A percentile compares a stretch with the other conserved stretches of the same genome.
phyloP scores from a whole-genome alignment of 1,140 invertebrate species.

The Andricus grossulariae region DNA sequence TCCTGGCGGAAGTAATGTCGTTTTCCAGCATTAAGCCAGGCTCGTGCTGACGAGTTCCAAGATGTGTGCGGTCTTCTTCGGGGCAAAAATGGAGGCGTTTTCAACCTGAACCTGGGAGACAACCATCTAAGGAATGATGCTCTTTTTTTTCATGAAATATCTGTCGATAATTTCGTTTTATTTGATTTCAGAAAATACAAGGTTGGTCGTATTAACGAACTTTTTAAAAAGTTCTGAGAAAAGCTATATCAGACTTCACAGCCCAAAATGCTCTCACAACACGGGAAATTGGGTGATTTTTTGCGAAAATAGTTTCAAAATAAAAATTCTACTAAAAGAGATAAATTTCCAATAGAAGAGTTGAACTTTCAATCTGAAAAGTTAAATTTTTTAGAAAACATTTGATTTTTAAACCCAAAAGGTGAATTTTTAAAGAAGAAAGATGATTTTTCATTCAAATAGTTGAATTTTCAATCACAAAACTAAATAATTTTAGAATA shows the following conservation, averaged over 20 bases:
- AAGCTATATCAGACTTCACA: neutral
- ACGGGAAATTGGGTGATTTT: too few relatives aligned
- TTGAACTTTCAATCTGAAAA: too few relatives aligned
- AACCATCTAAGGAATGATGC: constrained; percentile 9
- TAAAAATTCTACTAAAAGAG: neutral
- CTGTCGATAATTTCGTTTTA: neutral
- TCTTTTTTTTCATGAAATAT: neutral
- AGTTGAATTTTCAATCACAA: too few relatives aligned
- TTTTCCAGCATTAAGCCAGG: constrained; percentile 48
- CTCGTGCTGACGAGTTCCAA: constrained; percentile 39
- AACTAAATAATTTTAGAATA: too few relatives aligned
- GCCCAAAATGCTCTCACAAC: too few relatives aligned
- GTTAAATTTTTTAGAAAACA: too few relatives aligned
- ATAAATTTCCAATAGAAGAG: too few relatives aligned
- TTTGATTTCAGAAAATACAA: neutral
- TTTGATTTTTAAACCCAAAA: too few relatives aligned
- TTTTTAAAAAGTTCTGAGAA: neutral
- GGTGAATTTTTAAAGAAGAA: too few relatives aligned
- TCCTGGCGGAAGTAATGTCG: constrained; percentile 64
- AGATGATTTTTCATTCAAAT: too few relatives aligned
- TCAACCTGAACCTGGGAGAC: constrained; percentile 6
- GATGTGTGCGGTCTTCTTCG: neutral
- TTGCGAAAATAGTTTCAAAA: neutral
- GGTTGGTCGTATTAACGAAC: neutral
- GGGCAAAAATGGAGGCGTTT: constrained; percentile 3